Conservation (phyloP, 1,140 invertebrate species). For the Elymnias hypermnestra region DNA sequence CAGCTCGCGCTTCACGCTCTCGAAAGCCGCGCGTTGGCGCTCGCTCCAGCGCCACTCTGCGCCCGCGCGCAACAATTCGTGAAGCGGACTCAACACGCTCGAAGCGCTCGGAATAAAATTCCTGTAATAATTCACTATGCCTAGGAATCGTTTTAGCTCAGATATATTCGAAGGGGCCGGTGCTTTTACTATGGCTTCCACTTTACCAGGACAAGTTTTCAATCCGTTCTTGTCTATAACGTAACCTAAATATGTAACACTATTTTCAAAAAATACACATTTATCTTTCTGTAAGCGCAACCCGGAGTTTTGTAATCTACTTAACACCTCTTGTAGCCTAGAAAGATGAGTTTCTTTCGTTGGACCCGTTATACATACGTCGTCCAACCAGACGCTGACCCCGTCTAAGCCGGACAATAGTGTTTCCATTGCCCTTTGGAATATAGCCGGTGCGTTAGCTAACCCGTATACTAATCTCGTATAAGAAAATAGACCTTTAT, state of each 20-base stretch:
- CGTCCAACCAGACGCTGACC: conserved; percentile 31
- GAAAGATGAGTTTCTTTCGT: conserved; percentile 14
- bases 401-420: conserved; percentile 36
- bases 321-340: conserved; percentile 28
- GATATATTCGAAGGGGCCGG: too few species aligned
- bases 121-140: conserved; percentile 49
- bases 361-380: conserved; percentile 25
- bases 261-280: conserved; percentile 42
- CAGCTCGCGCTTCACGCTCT: conserved; percentile 29
- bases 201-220: conserved; percentile 46
- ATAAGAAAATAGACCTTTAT: conserved; percentile 39
- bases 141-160: conserved; percentile 65
- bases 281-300: conserved; percentile 35
- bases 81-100: conserved; percentile 49
- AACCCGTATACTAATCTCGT: conserved; percentile 42
- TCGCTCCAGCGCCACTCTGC: conserved; percentile 22
- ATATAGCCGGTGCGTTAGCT: conserved; percentile 41
- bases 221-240: conserved; percentile 42
- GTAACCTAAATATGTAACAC: conserved; percentile 53
- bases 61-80: conserved; percentile 30
- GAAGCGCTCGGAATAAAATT: conserved; percentile 70
- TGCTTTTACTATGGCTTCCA: conserved; percentile 41
- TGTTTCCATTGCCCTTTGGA: conserved; percentile 45
- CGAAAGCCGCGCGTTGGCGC: conserved; percentile 30
- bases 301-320: conserved; percentile 26